These are phyloP conservation scores for Corythaeola cristata DNA, from an alignment of 2,113 vertebrate genomes.

Conservation along the genomic window DNA sequence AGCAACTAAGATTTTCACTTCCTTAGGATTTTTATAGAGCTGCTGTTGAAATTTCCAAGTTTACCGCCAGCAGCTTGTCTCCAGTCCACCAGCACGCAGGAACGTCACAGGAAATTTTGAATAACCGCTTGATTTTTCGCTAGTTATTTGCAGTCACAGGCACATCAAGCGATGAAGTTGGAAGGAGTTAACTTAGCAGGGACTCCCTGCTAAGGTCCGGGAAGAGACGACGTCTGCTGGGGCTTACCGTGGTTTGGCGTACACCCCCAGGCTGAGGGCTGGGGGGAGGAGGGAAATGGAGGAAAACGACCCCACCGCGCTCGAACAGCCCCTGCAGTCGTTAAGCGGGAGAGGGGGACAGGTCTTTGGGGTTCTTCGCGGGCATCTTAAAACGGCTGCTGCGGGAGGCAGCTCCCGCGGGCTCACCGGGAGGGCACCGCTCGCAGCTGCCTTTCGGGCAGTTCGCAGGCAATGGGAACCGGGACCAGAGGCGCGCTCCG, in stretches of 20 bases:
- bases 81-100: accelerated
- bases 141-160: not conserved
- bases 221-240: too few relatives aligned
- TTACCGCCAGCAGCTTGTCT: not conserved
- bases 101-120: accelerated
- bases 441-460: not conserved
- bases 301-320: too few relatives aligned
- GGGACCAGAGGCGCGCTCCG: too few relatives aligned
- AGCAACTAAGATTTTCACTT: not conserved
- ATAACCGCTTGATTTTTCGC: accelerated
- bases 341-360: not conserved
- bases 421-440: not conserved
- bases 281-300: not conserved
- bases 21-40: accelerated
- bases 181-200: accelerated
- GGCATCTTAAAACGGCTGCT: not conserved
- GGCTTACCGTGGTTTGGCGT: not conserved
- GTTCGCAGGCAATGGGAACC: not conserved
- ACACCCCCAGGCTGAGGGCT: accelerated
- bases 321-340: not conserved
- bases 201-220: not conserved
- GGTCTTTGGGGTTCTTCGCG: not conserved
- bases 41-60: not conserved
- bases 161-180: accelerated
- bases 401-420: not conserved